These are phyloP conservation scores for Ictidomys tridecemlineatus DNA, from an alignment of 2,113 vertebrate species.

Conservation along the genomic window DNA sequence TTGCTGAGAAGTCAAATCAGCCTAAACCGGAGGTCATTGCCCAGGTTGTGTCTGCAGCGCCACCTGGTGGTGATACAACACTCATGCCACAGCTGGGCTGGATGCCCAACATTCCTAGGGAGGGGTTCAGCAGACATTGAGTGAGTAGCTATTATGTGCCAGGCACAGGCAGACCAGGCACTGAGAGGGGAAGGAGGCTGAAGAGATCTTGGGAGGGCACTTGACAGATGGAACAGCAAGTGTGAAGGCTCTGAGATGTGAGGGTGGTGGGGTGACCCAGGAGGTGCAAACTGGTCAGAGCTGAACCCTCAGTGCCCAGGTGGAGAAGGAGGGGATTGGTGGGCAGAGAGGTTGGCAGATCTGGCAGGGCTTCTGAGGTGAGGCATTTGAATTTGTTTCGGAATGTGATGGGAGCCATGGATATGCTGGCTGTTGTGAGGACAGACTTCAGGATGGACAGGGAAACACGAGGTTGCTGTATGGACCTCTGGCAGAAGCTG, in stretches of 20 bases:
- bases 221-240: neutral
- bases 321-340: neutral
- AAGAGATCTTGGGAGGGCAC: neutral
- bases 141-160: neutral
- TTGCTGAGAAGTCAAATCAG: neutral
- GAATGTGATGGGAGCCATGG: neutral
- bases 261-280: neutral
- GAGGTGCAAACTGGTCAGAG: neutral
- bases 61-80: slow-evolving; percentile 50
- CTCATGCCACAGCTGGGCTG: neutral
- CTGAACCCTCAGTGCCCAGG: neutral
- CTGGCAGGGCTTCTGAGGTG: neutral
- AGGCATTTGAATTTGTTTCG: neutral
- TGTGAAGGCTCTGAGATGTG: rapidly evolving
- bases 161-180: neutral
- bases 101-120: no score
- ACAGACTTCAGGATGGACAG: neutral
- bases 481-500: neutral
- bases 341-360: neutral
- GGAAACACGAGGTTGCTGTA: neutral
- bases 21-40: neutral
- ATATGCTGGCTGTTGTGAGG: neutral
- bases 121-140: neutral
- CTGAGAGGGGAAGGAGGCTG: neutral
- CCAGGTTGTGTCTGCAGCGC: neutral